Evolutionary conservation across 2,113 vertebrate genomes (phyloP).

Genomic region (Galeopterus variegatus): DNA sequence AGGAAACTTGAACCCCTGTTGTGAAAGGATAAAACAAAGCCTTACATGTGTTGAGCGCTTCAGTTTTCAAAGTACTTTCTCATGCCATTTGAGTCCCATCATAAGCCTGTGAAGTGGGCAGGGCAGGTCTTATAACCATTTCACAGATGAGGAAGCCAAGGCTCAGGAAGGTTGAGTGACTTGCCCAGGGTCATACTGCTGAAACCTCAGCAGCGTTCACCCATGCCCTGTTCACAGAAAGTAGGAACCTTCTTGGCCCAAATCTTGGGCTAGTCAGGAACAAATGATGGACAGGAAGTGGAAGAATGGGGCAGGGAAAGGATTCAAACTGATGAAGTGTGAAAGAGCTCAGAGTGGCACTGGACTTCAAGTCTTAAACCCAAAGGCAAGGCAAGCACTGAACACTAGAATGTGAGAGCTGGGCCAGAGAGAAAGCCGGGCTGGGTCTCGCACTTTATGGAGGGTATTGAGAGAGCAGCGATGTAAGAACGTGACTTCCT

Average conservation of each 20-base stretch:
- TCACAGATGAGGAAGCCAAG: conserved; percentile 20
- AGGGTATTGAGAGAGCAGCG: background rate
- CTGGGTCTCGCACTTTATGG: background rate
- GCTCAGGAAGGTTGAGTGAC: background rate
- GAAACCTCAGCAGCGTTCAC: background rate
- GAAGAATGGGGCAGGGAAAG: background rate
- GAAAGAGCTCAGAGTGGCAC: background rate
- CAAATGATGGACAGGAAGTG: background rate
- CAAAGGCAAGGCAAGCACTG: background rate
- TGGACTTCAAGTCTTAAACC: background rate
- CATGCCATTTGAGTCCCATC: conserved; percentile 57
- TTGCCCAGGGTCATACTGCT: background rate
- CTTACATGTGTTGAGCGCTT: background rate
- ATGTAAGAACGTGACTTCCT: background rate
- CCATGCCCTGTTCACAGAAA: background rate
- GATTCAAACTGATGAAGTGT: background rate
- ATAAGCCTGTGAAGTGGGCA: conserved; percentile 46
- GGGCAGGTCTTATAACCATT: background rate
- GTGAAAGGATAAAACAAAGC: conserved; percentile 63
- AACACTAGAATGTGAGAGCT: background rate
- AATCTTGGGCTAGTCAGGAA: background rate
- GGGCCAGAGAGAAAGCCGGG: background rate
- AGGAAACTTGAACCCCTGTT: conserved; percentile 52
- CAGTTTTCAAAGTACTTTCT: conserved; percentile 51
- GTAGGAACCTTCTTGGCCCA: background rate